Conservation (phyloP, 2,888 invertebrate species). For the Drosophila lutescens region DNA sequence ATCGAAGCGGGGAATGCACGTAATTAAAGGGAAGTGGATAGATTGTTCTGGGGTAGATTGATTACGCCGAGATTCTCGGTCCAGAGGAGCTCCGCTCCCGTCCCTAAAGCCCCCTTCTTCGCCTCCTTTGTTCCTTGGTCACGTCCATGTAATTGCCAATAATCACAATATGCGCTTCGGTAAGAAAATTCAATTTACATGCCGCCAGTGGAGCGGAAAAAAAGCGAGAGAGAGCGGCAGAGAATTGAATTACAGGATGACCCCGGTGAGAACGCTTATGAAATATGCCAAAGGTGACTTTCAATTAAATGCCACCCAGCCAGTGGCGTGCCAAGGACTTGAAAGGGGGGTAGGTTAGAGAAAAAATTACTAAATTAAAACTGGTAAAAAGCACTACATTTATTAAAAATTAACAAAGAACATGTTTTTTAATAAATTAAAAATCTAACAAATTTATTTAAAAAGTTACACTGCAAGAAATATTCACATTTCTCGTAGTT, state of each 20-base stretch:
- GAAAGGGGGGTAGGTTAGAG: background rate
- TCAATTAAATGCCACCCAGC: conserved; percentile 48
- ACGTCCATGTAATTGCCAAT: conserved; percentile 68
- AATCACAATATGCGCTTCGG: conserved; percentile 56
- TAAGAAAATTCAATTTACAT: conserved; percentile 58
- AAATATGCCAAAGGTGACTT: conserved; percentile 79
- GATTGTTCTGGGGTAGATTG: conserved; percentile 36
- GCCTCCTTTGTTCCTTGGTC: conserved; percentile 17
- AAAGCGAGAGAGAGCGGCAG: conserved; percentile 11
- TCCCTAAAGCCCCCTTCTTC: background rate
- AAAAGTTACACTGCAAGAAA: too few relatives aligned
- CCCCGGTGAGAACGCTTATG: conserved; percentile 35
- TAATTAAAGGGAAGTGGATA: conserved; percentile 44
- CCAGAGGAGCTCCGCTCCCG: background rate
- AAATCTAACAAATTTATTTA: background rate
- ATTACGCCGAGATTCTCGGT: conserved; percentile 21
- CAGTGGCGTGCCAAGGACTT: conserved; percentile 3
- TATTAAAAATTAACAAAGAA: too few relatives aligned
- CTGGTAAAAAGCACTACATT: too few relatives aligned
- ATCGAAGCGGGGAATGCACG: conserved; percentile 34
- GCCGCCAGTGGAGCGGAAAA: conserved; percentile 24
- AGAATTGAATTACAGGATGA: conserved; percentile 30
- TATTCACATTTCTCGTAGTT: too few relatives aligned
- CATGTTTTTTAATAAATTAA: too few relatives aligned
- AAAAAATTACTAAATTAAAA: background rate